Conservation (phyloP, 2,113 vertebrate genomes). For the Tragulus kanchil region DNA sequence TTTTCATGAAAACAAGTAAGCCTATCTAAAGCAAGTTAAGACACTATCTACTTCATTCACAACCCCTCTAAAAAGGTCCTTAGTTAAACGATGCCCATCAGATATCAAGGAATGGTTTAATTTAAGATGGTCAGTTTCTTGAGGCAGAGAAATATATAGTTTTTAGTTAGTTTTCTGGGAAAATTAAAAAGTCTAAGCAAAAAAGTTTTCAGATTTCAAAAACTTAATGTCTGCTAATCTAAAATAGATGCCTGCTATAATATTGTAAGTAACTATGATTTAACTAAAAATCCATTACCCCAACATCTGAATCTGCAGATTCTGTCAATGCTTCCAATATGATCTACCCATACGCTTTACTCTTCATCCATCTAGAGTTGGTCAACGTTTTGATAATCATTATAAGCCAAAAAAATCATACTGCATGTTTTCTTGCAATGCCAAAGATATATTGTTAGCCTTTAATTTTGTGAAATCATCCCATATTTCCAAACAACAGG, state of each 20-base stretch:
- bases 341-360: neutral
- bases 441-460: neutral
- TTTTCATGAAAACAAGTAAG: slow-evolving; percentile 7
- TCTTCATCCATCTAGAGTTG: neutral
- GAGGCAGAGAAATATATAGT: neutral
- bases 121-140: neutral
- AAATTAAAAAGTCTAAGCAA: neutral
- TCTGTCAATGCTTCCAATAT: neutral
- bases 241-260: neutral
- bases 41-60: neutral
- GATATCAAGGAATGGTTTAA: neutral
- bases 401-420: slow-evolving; percentile 11
- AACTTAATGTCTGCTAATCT: neutral
- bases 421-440: neutral
- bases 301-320: neutral
- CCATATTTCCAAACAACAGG: neutral
- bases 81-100: neutral
- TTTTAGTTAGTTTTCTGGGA: slow-evolving; percentile 21
- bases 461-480: neutral
- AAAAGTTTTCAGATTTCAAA: neutral
- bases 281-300: neutral
- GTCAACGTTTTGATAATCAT: neutral
- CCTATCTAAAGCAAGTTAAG: neutral
- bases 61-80: neutral
- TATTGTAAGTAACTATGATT: neutral